Evolutionary conservation across 2,797 vertebrate species (phyloP).

Genomic region (Spea hammondii): DNA sequence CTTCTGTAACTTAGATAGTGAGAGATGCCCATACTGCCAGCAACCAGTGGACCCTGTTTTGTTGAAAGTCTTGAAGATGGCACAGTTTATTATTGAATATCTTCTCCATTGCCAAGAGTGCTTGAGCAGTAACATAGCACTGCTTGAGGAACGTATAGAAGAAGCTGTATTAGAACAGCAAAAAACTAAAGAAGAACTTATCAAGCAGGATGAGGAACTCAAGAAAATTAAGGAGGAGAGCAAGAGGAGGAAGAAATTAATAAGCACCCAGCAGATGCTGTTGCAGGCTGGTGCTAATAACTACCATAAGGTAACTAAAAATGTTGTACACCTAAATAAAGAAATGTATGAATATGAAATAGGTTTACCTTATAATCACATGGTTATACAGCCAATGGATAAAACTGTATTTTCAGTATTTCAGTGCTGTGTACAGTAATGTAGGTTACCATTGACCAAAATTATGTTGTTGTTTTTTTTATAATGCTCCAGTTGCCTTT

Average conservation of each 20-base stretch:
- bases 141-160: conserved; percentile 62
- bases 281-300: conserved; percentile 63
- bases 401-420: too few relatives aligned
- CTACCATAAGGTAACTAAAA: conserved; percentile 64
- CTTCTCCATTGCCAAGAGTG: conserved; percentile 72
- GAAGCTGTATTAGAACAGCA: conserved; percentile 56
- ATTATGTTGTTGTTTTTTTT: too few relatives aligned
- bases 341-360: too few relatives aligned
- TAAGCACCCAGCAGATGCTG: conserved; percentile 67
- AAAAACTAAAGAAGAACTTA: conserved; percentile 56
- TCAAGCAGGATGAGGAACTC: conserved; percentile 59
- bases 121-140: conserved; percentile 62
- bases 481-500: too few relatives aligned
- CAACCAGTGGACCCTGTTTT: conserved; percentile 64
- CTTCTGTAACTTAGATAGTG: conserved; percentile 69
- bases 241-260: conserved; percentile 67
- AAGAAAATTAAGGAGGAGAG: conserved; percentile 64
- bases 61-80: conserved; percentile 73
- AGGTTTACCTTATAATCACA: too few relatives aligned
- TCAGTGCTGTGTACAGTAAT: too few relatives aligned
- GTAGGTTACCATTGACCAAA: too few relatives aligned
- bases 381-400: too few relatives aligned
- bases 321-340: too few relatives aligned
- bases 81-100: conserved; percentile 75
- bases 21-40: conserved; percentile 67